Evolutionary conservation across 2,113 vertebrate species (phyloP), one percentile per base, ranked within the genome.

Genomic region (Coregonus clupeaformis): DNA sequence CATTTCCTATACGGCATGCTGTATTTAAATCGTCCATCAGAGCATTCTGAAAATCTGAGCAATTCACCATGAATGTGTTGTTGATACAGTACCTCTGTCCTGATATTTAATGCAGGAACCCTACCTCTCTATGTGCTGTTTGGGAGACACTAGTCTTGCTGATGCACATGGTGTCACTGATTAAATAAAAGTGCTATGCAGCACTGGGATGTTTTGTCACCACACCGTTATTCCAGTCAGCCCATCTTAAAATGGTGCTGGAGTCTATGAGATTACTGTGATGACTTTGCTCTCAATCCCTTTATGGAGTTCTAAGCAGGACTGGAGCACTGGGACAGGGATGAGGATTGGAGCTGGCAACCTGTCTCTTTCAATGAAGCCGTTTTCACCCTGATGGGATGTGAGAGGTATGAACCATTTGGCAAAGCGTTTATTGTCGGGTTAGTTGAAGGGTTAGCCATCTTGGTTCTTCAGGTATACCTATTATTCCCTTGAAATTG

Each of bases 231-330:
- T 76, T 55, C 29, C 64, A 47, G 60, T 32, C 24, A 29, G 6
- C 71, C 36, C 68, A 55, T 36, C 66, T 45, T 32, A 4, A 32
- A 55, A 57, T 68, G n/a, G 29, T 24, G 65, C 57, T 49, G 24
- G 45, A 52, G 57, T 73, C 57, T 32, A 81, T 80, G 16, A 74
- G 79, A 80, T 83, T 83, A 81, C 70, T 71, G 67, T 62, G 45
- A 66, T 74, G 49, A 60, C 72, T 72, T 80, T 78, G 71, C 75
- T 74, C 65, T 66, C n/a, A 72, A 22, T 72, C 71, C 20, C 47
- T 30, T 82, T 81, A 75, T 52, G 67, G 62, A 69, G 68, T 70
- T 69, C 14, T 70, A 75, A 62, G 57, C 65, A 71, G n/a, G 59
- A 25, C 24, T n/a, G 55, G 24, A 76, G 22, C 12, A 71, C 67